phyloP scores from a whole-genome alignment of 1,140 invertebrate genomes.

The Atta cephalotes region DNA sequence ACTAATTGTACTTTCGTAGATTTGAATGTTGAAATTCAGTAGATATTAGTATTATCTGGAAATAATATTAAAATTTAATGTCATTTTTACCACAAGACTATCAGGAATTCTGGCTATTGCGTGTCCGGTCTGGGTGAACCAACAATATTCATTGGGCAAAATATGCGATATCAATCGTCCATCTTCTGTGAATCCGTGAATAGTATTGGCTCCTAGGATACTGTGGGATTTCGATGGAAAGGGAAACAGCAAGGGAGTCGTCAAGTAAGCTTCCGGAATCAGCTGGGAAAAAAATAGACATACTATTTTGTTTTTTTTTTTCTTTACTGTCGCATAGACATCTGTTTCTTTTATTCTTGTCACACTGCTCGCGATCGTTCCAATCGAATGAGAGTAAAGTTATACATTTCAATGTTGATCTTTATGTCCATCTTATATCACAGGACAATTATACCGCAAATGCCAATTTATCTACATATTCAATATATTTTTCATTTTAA shows the following conservation, averaged over 20 bases:
- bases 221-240: conserved; percentile 65
- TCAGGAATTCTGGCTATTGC: conserved; percentile 58
- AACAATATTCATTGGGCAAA: conserved; percentile 75
- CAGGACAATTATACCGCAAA: conserved; percentile 45
- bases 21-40: neutral
- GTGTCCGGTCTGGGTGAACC: conserved; percentile 59
- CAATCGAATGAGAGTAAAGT: conserved; percentile 59
- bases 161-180: conserved; percentile 68
- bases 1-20: neutral
- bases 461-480: conserved; percentile 11
- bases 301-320: conserved; percentile 30
- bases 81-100: conserved; percentile 57
- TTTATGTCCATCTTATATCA: conserved; percentile 29
- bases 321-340: conserved; percentile 66
- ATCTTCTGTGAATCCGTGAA: conserved; percentile 65
- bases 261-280: conserved; percentile 77
- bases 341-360: conserved; percentile 66
- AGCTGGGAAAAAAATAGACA: conserved; percentile 71
- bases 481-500: neutral
- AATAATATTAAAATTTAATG: neutral
- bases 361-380: conserved; percentile 59
- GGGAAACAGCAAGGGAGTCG: conserved; percentile 77
- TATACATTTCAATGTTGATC: conserved; percentile 48
- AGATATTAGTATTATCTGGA: neutral
- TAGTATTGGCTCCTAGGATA: conserved; percentile 33